Conservation (phyloP, 2,888 invertebrate species). For the Drosophila villosipedis region DNA sequence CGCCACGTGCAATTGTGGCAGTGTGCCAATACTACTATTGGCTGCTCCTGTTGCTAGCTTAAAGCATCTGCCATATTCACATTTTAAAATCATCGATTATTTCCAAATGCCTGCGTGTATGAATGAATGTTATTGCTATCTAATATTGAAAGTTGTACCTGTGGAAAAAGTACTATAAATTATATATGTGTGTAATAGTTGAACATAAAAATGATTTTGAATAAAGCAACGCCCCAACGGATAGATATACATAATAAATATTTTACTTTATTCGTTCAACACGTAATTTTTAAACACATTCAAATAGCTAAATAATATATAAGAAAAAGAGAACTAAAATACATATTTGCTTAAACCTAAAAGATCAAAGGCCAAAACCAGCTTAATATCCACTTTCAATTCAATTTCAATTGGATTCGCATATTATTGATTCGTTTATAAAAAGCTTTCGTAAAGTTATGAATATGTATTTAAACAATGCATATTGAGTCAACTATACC, state of each 20-base stretch:
- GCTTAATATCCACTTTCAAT: not conserved
- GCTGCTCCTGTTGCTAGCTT: not conserved
- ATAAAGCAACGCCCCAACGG: not conserved
- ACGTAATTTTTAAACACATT: not conserved
- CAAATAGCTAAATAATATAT: not conserved
- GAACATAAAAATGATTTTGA: not conserved
- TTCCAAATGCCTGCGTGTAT: constrained; percentile 36
- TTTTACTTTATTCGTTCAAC: not conserved
- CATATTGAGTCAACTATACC: not conserved
- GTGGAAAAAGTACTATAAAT: not conserved
- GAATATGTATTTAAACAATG: not conserved
- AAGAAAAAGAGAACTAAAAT: not conserved
- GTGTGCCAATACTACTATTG: constrained; percentile 24
- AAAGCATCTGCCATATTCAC: constrained; percentile 46
- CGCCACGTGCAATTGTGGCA: constrained; percentile 39
- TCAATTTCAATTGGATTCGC: not conserved
- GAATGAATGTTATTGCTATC: not conserved
- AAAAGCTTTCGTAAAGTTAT: not conserved
- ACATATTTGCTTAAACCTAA: not conserved
- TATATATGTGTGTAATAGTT: not conserved
- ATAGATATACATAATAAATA: not conserved
- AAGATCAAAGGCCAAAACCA: too few relatives aligned
- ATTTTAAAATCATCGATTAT: constrained; percentile 66
- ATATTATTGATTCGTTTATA: not conserved
- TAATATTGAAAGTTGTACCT: not conserved